These are phyloP conservation scores for Spea bombifrons DNA, from an alignment of 2,113 vertebrate genomes.

Conservation along the genomic window DNA sequence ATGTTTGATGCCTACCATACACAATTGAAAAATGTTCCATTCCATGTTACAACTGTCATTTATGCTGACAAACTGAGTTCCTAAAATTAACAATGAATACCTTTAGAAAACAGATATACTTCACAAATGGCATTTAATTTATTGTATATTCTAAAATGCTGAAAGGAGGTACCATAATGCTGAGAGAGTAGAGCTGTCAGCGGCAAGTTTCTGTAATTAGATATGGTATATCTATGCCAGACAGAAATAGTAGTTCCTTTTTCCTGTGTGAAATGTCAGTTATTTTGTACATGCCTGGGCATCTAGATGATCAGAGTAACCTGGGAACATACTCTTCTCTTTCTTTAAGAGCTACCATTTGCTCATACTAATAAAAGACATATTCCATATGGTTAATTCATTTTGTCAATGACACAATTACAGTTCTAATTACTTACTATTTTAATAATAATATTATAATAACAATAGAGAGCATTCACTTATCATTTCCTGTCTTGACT, in stretches of 20 bases:
- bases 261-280: conserved; percentile 44
- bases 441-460: no score
- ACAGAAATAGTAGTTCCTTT: conserved; percentile 41
- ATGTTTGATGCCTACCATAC: no score
- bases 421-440: no score
- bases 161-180: conserved; percentile 22
- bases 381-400: neutral
- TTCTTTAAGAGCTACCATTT: neutral
- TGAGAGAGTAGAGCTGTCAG: conserved; percentile 25
- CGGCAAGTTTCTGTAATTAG: conserved; percentile 27
- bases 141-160: conserved; percentile 3
- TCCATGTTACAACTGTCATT: neutral
- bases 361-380: neutral
- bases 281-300: conserved; percentile 25
- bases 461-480: no score
- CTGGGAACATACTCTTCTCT: conserved; percentile 7
- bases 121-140: conserved; percentile 25
- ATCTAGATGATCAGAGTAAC: conserved; percentile 3
- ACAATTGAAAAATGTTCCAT: no score
- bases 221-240: conserved; percentile 39
- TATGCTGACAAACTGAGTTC: neutral
- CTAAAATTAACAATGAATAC: conserved; percentile 33
- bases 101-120: neutral
- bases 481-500: no score
- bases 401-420: neutral